These are phyloP conservation scores for Sycophila sp. DNA, from an alignment of 1,140 invertebrate species.

Conservation along the genomic window DNA sequence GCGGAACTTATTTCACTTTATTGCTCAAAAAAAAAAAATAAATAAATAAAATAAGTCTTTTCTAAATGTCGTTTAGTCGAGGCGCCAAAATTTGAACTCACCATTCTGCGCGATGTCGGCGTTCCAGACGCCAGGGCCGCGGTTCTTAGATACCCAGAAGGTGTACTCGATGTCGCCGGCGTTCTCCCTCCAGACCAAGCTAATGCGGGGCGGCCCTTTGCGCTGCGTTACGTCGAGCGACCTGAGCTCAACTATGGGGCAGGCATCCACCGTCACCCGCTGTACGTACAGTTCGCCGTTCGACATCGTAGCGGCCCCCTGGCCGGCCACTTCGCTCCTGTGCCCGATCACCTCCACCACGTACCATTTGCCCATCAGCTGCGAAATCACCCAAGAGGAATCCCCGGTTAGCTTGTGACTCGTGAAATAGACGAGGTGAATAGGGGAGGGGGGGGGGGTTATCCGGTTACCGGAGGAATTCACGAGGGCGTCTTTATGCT, in stretches of 20 bases:
- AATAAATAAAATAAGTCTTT: too few species aligned
- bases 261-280: not conserved
- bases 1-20: too few species aligned
- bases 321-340: not conserved
- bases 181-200: slow-evolving; percentile 25
- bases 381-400: not conserved
- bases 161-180: slow-evolving; percentile 23
- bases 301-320: not conserved
- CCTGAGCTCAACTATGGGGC: slow-evolving; percentile 14
- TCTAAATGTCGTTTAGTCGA: too few species aligned
- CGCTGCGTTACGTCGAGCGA: not conserved
- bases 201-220: not conserved
- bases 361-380: slow-evolving; percentile 38
- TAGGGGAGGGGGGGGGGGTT: not conserved
- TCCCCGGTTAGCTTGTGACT: not conserved
- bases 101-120: slow-evolving; percentile 22
- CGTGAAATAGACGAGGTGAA: not conserved
- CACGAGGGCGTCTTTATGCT: too few species aligned
- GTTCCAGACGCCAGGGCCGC: slow-evolving; percentile 20
- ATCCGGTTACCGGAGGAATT: too few species aligned
- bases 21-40: too few species aligned
- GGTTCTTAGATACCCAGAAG: slow-evolving; percentile 17
- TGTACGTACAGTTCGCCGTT: not conserved
- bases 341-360: slow-evolving; percentile 34
- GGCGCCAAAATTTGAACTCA: too few species aligned